Base-by-base conservation (phyloP, 2,888 invertebrate genomes). In the Hypercompe scribonia region DNA sequence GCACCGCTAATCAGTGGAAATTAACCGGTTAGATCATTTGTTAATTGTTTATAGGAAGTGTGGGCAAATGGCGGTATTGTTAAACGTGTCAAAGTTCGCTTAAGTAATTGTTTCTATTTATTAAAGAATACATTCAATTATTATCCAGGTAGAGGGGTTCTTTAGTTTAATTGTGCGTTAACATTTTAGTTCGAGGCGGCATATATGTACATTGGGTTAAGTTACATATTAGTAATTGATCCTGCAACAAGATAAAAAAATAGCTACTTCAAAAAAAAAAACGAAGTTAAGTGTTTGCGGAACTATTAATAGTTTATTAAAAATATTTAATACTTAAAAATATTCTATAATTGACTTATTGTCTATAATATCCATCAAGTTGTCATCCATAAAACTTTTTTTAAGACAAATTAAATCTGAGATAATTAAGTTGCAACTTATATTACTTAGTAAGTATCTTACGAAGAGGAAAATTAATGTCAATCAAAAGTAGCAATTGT, bases 1-100 rank as follows among this genome's bases (percentile, higher is more conserved):
- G 87, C 88, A 84, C 75, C 81, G 78, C 80, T 84, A 82, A 86
- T 84, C 78, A 81, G 76, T 80, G 73, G 75, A 75, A 87, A 88
- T 89, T 87, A 83, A 82, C 76, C 70, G 79, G 77, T 84, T 85
- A 80, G 72, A 77, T 78, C 79, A 84, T 79, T 69, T 68, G 42
- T 68, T 74, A 65, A 83, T 78, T 81, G 81, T 74, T 84, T 74
- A 81, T 80, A 84, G 85, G 87, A 87, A 87, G 58, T 68, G n/a
- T n/a, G 54, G 28, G 7, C 31, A 13, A 61, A 66, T 79, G 77
- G 71, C 68, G 73, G 63, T 34, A 69, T 70, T 58, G 66, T 80
- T 81, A 66, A n/a, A 70, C 69, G 65, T 46, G 68, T 73, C 75
- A 33, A 65, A 34, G 65, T 65, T 33, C 21, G 28, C 15, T 3